A percentile compares a stretch with the other conserved stretches of the same genome.
Evolutionary conservation across 2,888 invertebrate genomes (phyloP).

Genomic region (Xestia c-nigrum): DNA sequence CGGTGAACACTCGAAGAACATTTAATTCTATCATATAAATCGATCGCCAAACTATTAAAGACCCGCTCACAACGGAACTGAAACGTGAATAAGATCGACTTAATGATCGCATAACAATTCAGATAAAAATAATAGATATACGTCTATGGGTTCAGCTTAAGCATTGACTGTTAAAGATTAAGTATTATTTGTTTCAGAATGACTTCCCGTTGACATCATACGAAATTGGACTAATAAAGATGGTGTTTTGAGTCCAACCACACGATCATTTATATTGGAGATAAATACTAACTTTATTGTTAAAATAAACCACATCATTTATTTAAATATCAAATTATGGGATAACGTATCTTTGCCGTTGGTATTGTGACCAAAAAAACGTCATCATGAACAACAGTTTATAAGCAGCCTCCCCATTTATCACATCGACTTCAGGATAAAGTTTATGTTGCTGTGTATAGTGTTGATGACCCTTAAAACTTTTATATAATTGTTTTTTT

Average conservation of each 20-base stretch:
- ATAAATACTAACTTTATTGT: slow-evolving; percentile 33
- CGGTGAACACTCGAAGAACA: slow-evolving; percentile 55
- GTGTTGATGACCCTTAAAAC: slow-evolving; percentile 53
- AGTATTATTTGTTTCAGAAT: slow-evolving; percentile 22
- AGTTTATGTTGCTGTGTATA: slow-evolving; percentile 10
- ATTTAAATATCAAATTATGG: slow-evolving; percentile 41
- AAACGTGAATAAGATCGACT: slow-evolving; percentile 49
- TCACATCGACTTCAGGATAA: slow-evolving; percentile 47
- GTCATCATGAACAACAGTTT: slow-evolving; percentile 27
- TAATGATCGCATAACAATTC: slow-evolving; percentile 55
- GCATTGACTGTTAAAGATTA: slow-evolving; percentile 18
- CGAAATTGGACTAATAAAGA: slow-evolving; percentile 29
- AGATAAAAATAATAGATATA: slow-evolving; percentile 30
- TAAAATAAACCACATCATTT: slow-evolving; percentile 40
- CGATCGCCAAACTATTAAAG: slow-evolving; percentile 56
- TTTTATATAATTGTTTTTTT: slow-evolving; percentile 43
- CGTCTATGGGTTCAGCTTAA: slow-evolving; percentile 16
- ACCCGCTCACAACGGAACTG: slow-evolving; percentile 57
- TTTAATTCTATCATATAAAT: slow-evolving; percentile 66
- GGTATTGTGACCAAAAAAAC: slow-evolving; percentile 20
- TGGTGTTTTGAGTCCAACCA: slow-evolving; percentile 7
- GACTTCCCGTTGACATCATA: slow-evolving; percentile 39
- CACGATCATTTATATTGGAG: slow-evolving; percentile 37
- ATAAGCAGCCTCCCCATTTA: slow-evolving; percentile 45
- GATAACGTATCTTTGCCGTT: slow-evolving; percentile 32